Conservation (phyloP, 2,797 vertebrate species). For the Jordanella pulchra region DNA sequence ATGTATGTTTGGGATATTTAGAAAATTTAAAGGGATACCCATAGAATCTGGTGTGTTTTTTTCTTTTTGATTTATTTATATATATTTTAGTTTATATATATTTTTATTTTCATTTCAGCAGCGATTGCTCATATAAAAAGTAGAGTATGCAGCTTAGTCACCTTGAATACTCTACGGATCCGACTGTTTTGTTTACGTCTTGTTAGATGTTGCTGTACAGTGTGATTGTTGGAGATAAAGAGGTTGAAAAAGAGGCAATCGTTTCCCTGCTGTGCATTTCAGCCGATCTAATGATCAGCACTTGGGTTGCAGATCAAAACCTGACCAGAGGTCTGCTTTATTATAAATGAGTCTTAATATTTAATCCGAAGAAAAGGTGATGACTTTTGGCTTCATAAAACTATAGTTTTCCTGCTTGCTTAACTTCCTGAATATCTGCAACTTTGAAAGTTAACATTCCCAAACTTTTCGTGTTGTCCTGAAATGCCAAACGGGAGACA, state of each 20-base stretch:
- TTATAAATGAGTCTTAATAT: conserved; percentile 35
- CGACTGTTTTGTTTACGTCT: neutral
- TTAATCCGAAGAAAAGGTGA: conserved; percentile 11
- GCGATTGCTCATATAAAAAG: neutral
- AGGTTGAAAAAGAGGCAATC: neutral
- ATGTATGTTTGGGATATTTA: neutral
- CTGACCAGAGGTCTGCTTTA: conserved; percentile 5
- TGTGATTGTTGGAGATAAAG: neutral
- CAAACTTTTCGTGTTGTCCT: neutral
- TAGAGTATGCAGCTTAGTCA: neutral
- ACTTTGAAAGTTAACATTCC: neutral
- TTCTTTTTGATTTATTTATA: too few relatives aligned
- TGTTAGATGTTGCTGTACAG: neutral
- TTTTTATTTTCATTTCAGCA: too few relatives aligned
- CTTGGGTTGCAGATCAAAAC: conserved; percentile 37
- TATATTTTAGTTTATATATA: too few relatives aligned
- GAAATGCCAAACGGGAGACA: neutral
- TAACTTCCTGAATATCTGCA: neutral
- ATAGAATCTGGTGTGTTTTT: neutral
- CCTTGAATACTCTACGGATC: neutral
- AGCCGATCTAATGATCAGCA: neutral
- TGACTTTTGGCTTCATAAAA: neutral
- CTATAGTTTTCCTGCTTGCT: neutral
- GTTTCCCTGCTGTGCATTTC: neutral
- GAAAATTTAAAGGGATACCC: neutral